Evolutionary conservation across 1,140 invertebrate species (phyloP), one percentile per base, ranked within the genome.

Genomic region (Anastrepha ludens): DNA sequence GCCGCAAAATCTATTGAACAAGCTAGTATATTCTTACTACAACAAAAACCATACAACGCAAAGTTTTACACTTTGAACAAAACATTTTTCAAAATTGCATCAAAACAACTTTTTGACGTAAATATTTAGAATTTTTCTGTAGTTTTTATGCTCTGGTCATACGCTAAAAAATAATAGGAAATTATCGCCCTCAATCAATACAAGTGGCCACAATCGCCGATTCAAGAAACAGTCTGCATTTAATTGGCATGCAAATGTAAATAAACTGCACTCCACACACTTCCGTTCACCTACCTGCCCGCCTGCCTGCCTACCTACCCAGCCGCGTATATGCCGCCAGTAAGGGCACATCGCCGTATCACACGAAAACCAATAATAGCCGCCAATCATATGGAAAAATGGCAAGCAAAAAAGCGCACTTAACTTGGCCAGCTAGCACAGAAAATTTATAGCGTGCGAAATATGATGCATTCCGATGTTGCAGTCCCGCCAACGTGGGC

Each of bases 181-280:
- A n/a, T 74, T 74, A 74, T 15, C 67, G 2, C 41, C 9, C 41
- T 2, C 67, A 47, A 74, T 74, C 67, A 74, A 17, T 15, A 41
- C 67, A 15, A 44, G 17, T 44, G 67, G 67, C 41, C 44, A 74
- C 67, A 74, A 74, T 55, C 47, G 20, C 20, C n/a, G 47, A 5
- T 20, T 55, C 11, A 67, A 67, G 29, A 67, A 39, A 9, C 47
- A 81, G 17, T 81, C n/a, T 17, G 17, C 47, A 11, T 58, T 81
- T 81, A 81, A 81, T 81, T 81, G 74, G 74, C 74, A 81, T 81
- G 47, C 74, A 81, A 81, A 81, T 81, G 74, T 81, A 81, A 81
- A 81, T 81, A 81, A 29, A 81, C 74, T 55, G 2, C 17, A n/a
- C 44, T 20, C 44, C 8, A 17, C 74, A 55, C 47, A 50, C 74